Conservation (phyloP, 2,113 vertebrate species). For the Nothocercus nigrocapillus region DNA sequence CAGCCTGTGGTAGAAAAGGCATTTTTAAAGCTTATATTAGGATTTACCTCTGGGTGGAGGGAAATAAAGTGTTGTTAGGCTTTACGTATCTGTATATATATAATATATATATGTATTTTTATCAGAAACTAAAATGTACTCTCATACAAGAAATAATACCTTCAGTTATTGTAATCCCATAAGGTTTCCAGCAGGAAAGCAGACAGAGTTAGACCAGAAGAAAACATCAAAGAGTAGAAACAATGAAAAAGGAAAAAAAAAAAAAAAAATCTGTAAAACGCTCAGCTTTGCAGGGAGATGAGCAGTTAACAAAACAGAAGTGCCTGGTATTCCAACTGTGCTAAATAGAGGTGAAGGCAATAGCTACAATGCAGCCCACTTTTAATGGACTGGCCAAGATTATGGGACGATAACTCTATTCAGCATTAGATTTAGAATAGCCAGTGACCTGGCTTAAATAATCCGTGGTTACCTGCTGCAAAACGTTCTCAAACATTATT, state of each 20-base stretch:
- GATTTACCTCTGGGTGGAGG: not conserved
- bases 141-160: not conserved
- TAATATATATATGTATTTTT: not conserved
- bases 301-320: not conserved
- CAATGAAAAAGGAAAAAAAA: not conserved
- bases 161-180: not conserved
- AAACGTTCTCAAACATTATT: not conserved
- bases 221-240: not conserved
- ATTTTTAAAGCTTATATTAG: not conserved
- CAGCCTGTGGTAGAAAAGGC: not conserved
- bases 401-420: not conserved
- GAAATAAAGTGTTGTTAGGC: not conserved
- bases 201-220: not conserved
- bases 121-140: not conserved
- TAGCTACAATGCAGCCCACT: not conserved
- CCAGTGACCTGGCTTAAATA: not conserved
- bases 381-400: not conserved
- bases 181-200: not conserved
- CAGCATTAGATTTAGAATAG: not conserved
- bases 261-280: not conserved
- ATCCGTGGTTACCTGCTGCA: not conserved
- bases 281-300: not conserved
- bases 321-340: not conserved
- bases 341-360: not conserved
- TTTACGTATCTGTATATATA: not conserved